Base-by-base conservation (phyloP, 1,140 invertebrate genomes). In the Drepana arcuata region DNA sequence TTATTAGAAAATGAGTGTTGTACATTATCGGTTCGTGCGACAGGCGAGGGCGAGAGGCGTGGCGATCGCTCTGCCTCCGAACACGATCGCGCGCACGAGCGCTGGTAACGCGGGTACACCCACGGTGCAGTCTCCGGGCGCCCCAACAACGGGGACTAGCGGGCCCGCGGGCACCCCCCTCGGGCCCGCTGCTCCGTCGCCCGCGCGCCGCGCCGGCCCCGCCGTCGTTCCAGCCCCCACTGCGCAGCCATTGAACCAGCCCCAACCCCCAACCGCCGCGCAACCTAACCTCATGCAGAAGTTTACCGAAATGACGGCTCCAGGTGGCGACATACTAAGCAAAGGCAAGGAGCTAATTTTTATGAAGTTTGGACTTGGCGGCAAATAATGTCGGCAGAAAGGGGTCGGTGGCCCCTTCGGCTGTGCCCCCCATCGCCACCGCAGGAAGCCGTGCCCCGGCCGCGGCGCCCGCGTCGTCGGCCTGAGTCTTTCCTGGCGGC, bases 291-390 rank as follows among this genome's bases (percentile, higher is more conserved):
- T 93, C 28, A 92, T 93, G 91, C 91, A 92, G 66, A 93, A 93
- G 61, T 88, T 93, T 54, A 88, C 89, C 36, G 93, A 94, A 63
- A 92, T 94, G 80, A 90, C 90, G 12, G 91, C 90, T 24, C 90
- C 91, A 41, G 92, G 92, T 30, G 92, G 92, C 33, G 92, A 93
- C 59, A 93, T 95, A 39, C 84, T 95, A 21, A 94, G 93, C 51
- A 95, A 95, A 82, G 93, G 93, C 49, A 95, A 95, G 83, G 93
- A 95, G 83, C 86, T 93, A 21, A 94, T 95, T 64, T 95, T 95
- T 78, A 94, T 94, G 88, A 95, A 94, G 85, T 95, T 95, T 67
- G 93, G 93, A 32, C 85, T 95, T 46, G 92, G 92, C 57, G 88
- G 88, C 48, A 91, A 91, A 90, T 91, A 90, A 89, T 87, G 85